Conservation (phyloP, 2,888 invertebrate genomes). For the Dastarcus helophoroides region DNA sequence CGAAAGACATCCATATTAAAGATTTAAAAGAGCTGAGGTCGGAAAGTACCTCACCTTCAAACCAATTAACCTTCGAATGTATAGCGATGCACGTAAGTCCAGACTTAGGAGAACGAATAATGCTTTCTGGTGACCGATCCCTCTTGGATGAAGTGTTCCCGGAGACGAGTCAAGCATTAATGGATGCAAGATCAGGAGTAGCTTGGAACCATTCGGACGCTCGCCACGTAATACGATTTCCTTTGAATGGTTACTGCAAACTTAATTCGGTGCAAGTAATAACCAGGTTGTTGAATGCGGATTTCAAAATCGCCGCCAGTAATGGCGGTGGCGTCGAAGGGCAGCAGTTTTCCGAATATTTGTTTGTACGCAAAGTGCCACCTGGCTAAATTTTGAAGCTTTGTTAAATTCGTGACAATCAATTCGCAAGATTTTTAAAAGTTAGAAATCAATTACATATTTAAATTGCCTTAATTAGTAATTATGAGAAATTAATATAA, state of each 20-base stretch:
- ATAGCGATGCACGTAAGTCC: constrained; percentile 71
- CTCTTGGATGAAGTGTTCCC: constrained; percentile 67
- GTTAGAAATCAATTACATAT: too few species aligned
- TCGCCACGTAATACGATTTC: constrained; percentile 73
- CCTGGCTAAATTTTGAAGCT: constrained; percentile 30
- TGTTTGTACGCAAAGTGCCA: constrained; percentile 52
- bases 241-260: constrained; percentile 80
- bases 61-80: constrained; percentile 55
- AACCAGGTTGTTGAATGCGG: constrained; percentile 65
- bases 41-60: constrained; percentile 18
- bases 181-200: constrained; percentile 67
- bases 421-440: too few species aligned
- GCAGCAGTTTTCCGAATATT: constrained; percentile 81
- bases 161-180: constrained; percentile 65
- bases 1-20: constrained; percentile 13
- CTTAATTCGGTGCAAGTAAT: constrained; percentile 82
- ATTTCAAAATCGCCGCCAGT: constrained; percentile 69
- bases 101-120: constrained; percentile 68
- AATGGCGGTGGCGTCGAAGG: constrained; percentile 82
- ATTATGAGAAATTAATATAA: too few species aligned
- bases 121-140: constrained; percentile 68
- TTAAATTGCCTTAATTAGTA: too few species aligned
- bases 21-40: constrained; percentile 10
- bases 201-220: constrained; percentile 70
- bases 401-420: too few species aligned